Conservation (phyloP, 1,140 invertebrate species). For the Myzus persicae region DNA sequence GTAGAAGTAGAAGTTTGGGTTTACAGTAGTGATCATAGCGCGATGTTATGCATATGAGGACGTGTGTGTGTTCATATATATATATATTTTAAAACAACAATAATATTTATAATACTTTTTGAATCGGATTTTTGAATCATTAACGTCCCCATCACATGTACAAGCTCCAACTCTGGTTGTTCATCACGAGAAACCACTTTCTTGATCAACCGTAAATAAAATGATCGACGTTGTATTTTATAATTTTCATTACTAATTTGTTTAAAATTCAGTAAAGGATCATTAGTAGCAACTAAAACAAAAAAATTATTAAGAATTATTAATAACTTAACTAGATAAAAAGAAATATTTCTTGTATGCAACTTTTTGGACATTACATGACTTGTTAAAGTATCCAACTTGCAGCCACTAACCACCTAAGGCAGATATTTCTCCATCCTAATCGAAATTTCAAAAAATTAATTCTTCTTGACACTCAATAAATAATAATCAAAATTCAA, state of each 20-base stretch:
- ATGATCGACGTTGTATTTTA: constrained; percentile 60
- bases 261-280: background rate
- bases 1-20: too few relatives aligned
- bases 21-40: too few relatives aligned
- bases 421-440: background rate
- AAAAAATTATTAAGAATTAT: background rate
- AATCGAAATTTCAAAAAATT: background rate
- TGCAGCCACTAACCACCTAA: background rate
- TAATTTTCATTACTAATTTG: constrained; percentile 63
- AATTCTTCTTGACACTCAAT: background rate
- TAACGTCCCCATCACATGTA: constrained; percentile 69
- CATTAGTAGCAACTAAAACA: background rate
- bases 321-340: background rate
- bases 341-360: background rate
- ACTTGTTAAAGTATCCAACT: background rate
- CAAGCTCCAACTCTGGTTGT: constrained; percentile 72
- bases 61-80: too few relatives aligned
- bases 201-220: constrained; percentile 73
- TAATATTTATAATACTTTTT: constrained; percentile 18
- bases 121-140: constrained; percentile 61
- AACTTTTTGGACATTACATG: background rate
- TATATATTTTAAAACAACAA: too few relatives aligned
- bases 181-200: constrained; percentile 72
- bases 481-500: background rate
- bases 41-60: too few relatives aligned